These are phyloP conservation scores for Augochlora pura DNA, from an alignment of 1,140 invertebrate genomes.

Conservation along the genomic window DNA sequence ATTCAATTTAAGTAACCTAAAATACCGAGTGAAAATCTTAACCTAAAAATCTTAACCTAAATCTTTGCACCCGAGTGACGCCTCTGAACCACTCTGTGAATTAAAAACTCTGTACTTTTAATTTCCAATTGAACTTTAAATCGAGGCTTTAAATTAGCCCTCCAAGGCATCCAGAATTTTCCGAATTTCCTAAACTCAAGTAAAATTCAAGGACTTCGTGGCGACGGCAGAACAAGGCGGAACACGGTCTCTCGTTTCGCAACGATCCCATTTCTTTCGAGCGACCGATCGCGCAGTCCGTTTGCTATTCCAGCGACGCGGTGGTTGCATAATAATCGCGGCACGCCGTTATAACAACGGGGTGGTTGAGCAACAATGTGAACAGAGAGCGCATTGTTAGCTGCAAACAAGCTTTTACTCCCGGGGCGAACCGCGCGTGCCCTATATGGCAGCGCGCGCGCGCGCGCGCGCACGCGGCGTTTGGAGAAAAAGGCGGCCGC, in stretches of 20 bases:
- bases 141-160: too few relatives aligned
- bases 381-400: slow-evolving; percentile 46
- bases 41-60: too few relatives aligned
- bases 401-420: slow-evolving; percentile 21
- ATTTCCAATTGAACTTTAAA: background rate
- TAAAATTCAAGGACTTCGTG: slow-evolving; percentile 10
- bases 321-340: slow-evolving; percentile 60
- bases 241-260: slow-evolving; percentile 29
- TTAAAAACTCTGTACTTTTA: background rate
- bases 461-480: too few relatives aligned
- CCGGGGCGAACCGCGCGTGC: background rate
- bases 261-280: slow-evolving; percentile 45
- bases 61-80: too few relatives aligned
- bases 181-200: background rate
- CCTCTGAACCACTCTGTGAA: too few relatives aligned
- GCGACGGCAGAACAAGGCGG: background rate
- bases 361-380: slow-evolving; percentile 54
- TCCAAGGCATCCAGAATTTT: background rate
- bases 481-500: background rate
- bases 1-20: too few relatives aligned
- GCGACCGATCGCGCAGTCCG: slow-evolving; percentile 40
- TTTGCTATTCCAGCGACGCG: slow-evolving; percentile 55
- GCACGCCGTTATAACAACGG: slow-evolving; percentile 22
- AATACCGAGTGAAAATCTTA: too few relatives aligned
- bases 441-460: slow-evolving; percentile 9